Conservation (phyloP, 2,888 invertebrate species). For the Dioctria rufipes region DNA sequence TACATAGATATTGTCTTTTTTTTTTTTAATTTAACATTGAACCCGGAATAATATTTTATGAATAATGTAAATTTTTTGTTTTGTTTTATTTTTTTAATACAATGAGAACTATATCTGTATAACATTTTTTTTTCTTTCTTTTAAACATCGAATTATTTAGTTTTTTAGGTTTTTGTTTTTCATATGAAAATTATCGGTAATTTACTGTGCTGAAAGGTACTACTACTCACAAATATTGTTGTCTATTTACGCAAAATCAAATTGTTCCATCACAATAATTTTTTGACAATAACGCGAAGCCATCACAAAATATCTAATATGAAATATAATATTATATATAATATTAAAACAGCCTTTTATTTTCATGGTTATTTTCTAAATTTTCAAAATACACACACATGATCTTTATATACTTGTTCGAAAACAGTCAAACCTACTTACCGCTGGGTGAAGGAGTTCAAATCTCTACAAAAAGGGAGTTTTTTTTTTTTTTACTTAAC, state of each 20-base stretch:
- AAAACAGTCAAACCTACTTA: conserved; percentile 37
- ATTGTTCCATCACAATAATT: conserved; percentile 33
- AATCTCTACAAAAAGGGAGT: conserved; percentile 33
- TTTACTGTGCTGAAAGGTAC: conserved; percentile 16
- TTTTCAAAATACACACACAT: conserved; percentile 5
- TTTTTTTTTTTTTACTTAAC: not conserved
- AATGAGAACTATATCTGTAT: conserved; percentile 35
- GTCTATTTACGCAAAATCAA: conserved; percentile 41
- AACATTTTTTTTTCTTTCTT: conserved; percentile 22
- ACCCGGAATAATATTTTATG: conserved; percentile 36
- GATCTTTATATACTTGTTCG: conserved; percentile 5
- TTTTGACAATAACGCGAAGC: conserved; percentile 35
- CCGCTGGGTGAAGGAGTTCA: conserved; percentile 6
- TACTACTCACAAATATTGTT: conserved; percentile 27
- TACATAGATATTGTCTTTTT: not conserved
- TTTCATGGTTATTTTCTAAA: conserved; percentile 32
- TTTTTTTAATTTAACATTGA: conserved; percentile 24
- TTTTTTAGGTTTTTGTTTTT: no score
- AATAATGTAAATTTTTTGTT: conserved; percentile 25
- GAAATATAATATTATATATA: not conserved
- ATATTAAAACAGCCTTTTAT: conserved; percentile 46
- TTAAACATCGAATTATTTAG: conserved; percentile 37
- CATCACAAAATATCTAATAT: conserved; percentile 43
- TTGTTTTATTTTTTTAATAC: not conserved
- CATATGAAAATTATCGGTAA: conserved; percentile 11